phyloP scores from a whole-genome alignment of 2,797 vertebrate genomes.

The Aselliscus stoliczkanus region DNA sequence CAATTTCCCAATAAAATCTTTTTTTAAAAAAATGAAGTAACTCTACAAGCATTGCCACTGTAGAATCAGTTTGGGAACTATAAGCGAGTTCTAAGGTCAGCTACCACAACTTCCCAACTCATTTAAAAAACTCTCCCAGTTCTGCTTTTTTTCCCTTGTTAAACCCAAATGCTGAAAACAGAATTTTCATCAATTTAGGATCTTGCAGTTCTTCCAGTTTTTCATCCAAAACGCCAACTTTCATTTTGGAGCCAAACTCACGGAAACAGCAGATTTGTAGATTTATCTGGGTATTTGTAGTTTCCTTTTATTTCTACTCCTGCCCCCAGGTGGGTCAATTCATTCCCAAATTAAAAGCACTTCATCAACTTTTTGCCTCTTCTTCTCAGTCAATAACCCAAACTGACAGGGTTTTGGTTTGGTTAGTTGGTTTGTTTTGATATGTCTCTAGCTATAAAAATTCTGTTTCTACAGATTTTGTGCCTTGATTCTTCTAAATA shows the following conservation, averaged over 20 bases:
- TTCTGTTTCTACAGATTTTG: background rate
- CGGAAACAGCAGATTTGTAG: background rate
- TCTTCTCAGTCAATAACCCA: background rate
- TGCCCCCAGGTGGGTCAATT: background rate
- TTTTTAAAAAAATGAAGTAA: too few species aligned
- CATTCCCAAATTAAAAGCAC: background rate
- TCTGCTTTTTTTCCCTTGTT: background rate
- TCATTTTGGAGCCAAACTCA: background rate
- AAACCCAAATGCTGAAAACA: background rate
- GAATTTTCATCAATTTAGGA: slow-evolving; percentile 2
- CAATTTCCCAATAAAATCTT: too few species aligned
- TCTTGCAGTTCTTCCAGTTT: background rate
- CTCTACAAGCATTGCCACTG: background rate
- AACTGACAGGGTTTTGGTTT: background rate
- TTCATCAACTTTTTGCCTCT: background rate
- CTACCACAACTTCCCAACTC: background rate
- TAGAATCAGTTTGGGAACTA: background rate
- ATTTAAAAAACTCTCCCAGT: background rate
- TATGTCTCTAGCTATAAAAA: background rate
- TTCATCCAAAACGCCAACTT: background rate
- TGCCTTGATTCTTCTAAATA: slow-evolving; percentile 8
- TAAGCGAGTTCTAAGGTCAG: background rate
- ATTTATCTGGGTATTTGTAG: background rate
- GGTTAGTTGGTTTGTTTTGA: background rate
- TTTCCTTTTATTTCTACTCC: background rate